Base-by-base conservation (phyloP, 2,113 vertebrate species). In the Epinephelus cyanopodus region DNA sequence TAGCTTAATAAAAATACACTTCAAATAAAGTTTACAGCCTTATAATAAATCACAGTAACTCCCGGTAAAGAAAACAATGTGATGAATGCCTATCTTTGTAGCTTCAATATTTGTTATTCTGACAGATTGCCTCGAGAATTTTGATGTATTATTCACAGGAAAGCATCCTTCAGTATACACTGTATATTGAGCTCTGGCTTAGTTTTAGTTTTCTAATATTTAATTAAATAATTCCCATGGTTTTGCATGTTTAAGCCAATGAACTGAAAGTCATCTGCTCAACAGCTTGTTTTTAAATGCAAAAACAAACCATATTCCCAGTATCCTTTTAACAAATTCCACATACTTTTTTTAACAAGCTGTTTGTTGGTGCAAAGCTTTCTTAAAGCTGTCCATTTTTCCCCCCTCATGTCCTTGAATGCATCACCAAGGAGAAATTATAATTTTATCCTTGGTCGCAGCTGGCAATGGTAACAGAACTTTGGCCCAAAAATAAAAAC, bases 1-100 rank as follows among this genome's bases (percentile, higher is more conserved):
- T 9, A 65, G 83, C 62, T 83, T 76, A 60, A 88, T 89, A 93
- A 82, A 89, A 91, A 90, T 76, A 85, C 83, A 87, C 77, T 92
- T 90, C 72, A 84, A 80, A 67, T 78, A 65, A 78, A 82, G 54
- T 86, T 90, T 86, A 84, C 52, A 68, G 69, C 70, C 73, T 37
- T 15, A 18, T 70, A 66, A 82, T 88, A 83, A 83, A 92, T 90
- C 78, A 72, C 39, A 14, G 37, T 57, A 74, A 64, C 39, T 83
- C 37, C n/a, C 23, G 29, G 50, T 25, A 57, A 29, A 70, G 84
- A 67, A 54, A 37, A 74, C 23, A 42, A 48, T 25, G 17, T 27
- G 48, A 83, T 70, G 53, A 79, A 77, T 82, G 63, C 14, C 37
- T 3, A 6, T 73, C 5, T 68, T 56, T 47, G 14, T 57, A 57